Base-by-base conservation (phyloP, 2,888 invertebrate genomes). In the Watsonalla cultraria region DNA sequence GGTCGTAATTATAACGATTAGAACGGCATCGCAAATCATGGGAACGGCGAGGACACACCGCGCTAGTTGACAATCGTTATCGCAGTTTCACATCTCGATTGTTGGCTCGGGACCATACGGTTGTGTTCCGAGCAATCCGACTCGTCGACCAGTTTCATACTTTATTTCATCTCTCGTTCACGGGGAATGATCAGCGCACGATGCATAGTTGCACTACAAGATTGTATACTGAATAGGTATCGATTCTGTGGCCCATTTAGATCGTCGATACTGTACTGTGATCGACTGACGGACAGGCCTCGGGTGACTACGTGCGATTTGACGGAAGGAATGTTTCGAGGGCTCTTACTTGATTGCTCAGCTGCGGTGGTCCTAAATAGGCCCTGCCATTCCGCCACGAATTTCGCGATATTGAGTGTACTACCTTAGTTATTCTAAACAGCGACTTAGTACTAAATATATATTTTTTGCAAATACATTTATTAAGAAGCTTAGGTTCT, bases 1-100 rank as follows among this genome's bases (percentile, higher is more conserved):
- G 83, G 75, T 73, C 72, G 85, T 87, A 90, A 90, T 90, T 90
- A 89, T 86, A 84, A 86, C 74, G 80, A 86, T 84, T 89, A 86
- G 85, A 87, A 84, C 76, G 82, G 86, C 82, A 86, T 87, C 82
- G 84, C 87, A 86, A 84, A 86, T 88, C 87, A 88, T 88, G 89
- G 81, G 88, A 89, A 87, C 86, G 77, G 75, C 79, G 82, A 81
- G 76, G 84, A 84, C 84, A 83, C 81, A 74, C 81, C 75, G 76
- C 78, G 78, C 84, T 85, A 82, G 87, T 87, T 84, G 86, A 86
- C 87, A 76, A 49, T 80, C 77, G 74, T 76, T 90, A 90, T 90
- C 90, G 76, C 62, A 64, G 76, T 71, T 72, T 82, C 80, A 72
- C 76, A 90, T 90, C 90, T 84, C 81, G 84, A 88, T 89, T 86